Percentiles rank a stretch among this genome's conserved stretches.
Conservation (phyloP, 2,113 vertebrate species). For the Miniopterus natalensis region DNA sequence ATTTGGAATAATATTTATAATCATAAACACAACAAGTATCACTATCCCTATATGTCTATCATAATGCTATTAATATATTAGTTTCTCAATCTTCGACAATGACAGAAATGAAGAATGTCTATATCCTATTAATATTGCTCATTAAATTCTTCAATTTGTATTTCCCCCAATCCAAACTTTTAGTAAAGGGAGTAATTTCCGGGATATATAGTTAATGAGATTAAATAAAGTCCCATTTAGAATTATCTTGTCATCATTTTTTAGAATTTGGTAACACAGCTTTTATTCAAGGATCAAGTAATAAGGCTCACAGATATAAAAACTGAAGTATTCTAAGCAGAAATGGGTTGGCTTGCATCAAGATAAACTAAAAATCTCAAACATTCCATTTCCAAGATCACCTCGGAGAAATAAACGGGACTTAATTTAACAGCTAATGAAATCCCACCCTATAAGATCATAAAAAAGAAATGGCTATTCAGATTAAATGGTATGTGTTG, state of each 20-base stretch:
- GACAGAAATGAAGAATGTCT: neutral
- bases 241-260: conserved; percentile 55
- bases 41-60: neutral
- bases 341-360: conserved; percentile 18
- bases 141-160: conserved; percentile 20
- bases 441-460: neutral
- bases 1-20: conserved; percentile 23
- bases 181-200: neutral
- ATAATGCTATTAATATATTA: neutral
- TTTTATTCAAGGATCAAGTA: conserved; percentile 30
- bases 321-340: conserved; percentile 1
- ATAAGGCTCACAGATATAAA: conserved; percentile 55
- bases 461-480: conserved; percentile 21
- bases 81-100: neutral
- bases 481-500: conserved; percentile 10
- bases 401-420: conserved; percentile 28
- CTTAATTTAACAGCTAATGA: conserved; percentile 49
- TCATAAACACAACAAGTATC: neutral
- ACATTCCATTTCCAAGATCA: conserved; percentile 55
- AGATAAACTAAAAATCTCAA: conserved; percentile 60
- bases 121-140: neutral
- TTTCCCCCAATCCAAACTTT: neutral
- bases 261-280: conserved; percentile 28
- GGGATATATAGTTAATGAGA: neutral
- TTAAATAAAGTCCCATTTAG: neutral